Evolutionary conservation across 23 tunicate species (phyloP), one percentile per base, ranked within the genome.

Genomic region (Corella eumyota): DNA sequence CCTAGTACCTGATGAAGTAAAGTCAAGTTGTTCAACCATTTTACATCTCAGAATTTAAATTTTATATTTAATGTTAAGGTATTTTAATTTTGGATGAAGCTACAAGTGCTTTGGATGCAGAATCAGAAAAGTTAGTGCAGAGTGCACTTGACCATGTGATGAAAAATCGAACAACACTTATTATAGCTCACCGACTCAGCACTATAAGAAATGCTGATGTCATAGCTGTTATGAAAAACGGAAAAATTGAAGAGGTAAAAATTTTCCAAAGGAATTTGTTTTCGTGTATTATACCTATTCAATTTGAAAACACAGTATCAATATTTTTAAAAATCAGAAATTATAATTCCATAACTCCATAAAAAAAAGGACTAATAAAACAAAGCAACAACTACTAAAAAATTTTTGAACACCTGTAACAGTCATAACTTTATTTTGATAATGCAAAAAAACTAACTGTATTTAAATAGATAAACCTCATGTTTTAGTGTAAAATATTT

Each of bases 41-140:
- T n/a, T n/a, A n/a, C n/a, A n/a, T n/a, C n/a, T n/a, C n/a, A n/a
- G n/a, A n/a, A n/a, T n/a, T n/a, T n/a, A n/a, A n/a, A n/a, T n/a
- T n/a, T n/a, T n/a, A n/a, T 15, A 40, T 9, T 9, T 9, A 40
- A 40, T 15, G 48, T 40, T 40, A 11, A 56, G 99, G 80, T 27
- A 73, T 93, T 67, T 67, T 93, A 45, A 93, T 93, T 11, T 64
- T 93, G 33, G 99, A 93, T 58, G 99, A 93, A 68, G 99, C 99
- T 4, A 93, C 99, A 3, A 79, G 91, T 46, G 99, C 99, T 19
- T 35, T 93, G 32, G 99, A 80, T 47, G 80, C 95, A 2, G 91
- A 84, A 45, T 85, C 99, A 0, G 99, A 93, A 61, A 55, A 70
- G 6, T 56, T 84, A 26, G 99, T 93, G 23, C 99, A 93, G 60